Conservation (phyloP, 2,113 vertebrate species). For the Guaruba guarouba region DNA sequence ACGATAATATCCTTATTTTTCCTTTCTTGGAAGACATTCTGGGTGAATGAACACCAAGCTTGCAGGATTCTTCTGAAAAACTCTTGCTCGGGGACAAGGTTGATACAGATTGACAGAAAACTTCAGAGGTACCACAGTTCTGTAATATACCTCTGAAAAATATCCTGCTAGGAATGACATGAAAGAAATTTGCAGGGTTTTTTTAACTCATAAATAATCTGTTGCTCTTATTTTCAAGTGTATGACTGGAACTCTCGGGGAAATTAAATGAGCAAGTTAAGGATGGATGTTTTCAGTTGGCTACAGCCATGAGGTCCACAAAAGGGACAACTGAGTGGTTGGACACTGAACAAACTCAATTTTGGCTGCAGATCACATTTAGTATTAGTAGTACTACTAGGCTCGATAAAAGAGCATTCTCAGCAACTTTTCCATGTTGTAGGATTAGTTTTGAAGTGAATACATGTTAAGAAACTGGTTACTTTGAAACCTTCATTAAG, state of each 20-base stretch:
- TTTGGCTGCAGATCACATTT: background rate
- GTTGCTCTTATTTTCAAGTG: background rate
- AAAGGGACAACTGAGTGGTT: background rate
- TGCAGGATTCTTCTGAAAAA: background rate
- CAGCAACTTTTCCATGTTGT: background rate
- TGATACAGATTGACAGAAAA: background rate
- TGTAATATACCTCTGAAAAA: background rate
- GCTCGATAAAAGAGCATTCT: background rate
- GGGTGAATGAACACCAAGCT: background rate
- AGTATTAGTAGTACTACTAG: background rate
- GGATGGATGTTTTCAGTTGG: background rate
- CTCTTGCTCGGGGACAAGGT: background rate
- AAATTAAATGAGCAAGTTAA: background rate
- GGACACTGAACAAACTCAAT: background rate
- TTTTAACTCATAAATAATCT: background rate
- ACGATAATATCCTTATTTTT: background rate
- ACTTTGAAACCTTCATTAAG: background rate
- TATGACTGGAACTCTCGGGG: background rate
- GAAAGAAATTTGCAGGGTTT: background rate
- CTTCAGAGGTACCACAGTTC: accelerated
- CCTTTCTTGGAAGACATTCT: background rate
- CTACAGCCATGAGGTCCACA: background rate
- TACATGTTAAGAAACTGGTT: background rate
- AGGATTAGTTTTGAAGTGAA: background rate
- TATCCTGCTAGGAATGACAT: background rate